These are phyloP conservation scores for Watsonalla binaria DNA, from an alignment of 2,888 invertebrate species.

Conservation along the genomic window DNA sequence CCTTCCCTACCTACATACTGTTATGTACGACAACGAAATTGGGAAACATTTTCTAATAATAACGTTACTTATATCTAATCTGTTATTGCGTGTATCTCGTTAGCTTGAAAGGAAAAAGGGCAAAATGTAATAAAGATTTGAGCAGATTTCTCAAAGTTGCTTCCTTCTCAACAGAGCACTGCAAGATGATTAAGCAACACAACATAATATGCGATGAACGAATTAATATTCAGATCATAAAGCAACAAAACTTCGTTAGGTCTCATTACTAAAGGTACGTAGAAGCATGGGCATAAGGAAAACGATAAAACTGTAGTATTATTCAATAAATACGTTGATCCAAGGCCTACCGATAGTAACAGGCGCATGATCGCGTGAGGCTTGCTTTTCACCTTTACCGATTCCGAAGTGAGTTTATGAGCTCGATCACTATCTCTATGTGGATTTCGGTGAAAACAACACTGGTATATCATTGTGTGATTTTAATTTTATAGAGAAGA, in stretches of 20 bases:
- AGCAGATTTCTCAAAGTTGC: too few species aligned
- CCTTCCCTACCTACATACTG: too few species aligned
- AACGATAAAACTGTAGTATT: not conserved
- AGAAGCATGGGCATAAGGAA: constrained; percentile 4
- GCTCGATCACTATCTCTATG: constrained; percentile 43
- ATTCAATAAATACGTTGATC: not conserved
- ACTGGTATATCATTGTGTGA: constrained; percentile 16
- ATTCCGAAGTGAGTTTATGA: constrained; percentile 45
- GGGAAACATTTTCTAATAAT: too few species aligned
- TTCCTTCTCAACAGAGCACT: too few species aligned
- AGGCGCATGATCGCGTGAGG: constrained; percentile 38
- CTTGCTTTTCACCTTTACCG: constrained; percentile 42
- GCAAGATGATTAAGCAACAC: too few species aligned
- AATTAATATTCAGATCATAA: not conserved
- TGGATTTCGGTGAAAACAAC: constrained; percentile 33
- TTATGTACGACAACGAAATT: too few species aligned
- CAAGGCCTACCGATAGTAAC: not conserved
- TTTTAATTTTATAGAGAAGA: not conserved
- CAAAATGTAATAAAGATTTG: too few species aligned
- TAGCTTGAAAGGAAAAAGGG: too few species aligned
- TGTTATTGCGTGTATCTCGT: too few species aligned
- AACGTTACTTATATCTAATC: too few species aligned
- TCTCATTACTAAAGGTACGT: not conserved
- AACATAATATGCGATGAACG: too few species aligned
- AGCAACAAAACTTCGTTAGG: not conserved